phyloP scores from a whole-genome alignment of 1,140 invertebrate species.

The Monomorium pharaonis region DNA sequence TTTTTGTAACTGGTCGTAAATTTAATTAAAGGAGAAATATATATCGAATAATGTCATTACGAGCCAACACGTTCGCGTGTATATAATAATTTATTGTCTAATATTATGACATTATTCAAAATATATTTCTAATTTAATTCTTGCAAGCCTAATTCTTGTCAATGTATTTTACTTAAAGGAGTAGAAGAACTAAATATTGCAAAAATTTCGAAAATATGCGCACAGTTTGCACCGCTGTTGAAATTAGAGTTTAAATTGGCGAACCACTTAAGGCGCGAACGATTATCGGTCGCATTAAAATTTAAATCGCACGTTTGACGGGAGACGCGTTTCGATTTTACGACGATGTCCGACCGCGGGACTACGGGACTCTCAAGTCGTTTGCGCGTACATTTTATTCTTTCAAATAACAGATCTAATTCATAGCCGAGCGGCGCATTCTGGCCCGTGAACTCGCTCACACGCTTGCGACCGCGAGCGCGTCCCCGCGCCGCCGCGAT shows the following conservation, averaged over 20 bases:
- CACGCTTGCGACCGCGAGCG: neutral
- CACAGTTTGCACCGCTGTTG: neutral
- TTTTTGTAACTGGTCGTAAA: too few species aligned
- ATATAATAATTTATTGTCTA: too few species aligned
- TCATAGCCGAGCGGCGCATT: conserved; percentile 19
- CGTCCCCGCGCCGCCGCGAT: neutral
- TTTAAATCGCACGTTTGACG: conserved; percentile 23
- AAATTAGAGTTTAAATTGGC: conserved; percentile 4
- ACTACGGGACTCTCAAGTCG: conserved; percentile 18
- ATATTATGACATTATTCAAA: too few species aligned
- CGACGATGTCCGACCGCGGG: neutral
- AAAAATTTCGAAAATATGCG: neutral
- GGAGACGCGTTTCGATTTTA: conserved; percentile 26
- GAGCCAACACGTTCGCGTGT: too few species aligned
- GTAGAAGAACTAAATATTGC: neutral
- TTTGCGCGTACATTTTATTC: conserved; percentile 32
- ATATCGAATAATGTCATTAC: too few species aligned
- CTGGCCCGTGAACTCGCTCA: conserved; percentile 15
- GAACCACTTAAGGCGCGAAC: neutral
- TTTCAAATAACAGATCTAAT: conserved; percentile 38
- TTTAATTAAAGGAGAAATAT: too few species aligned
- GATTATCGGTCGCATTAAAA: conserved; percentile 6
- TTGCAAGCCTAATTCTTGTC: too few species aligned
- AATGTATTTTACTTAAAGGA: neutral
- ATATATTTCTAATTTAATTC: too few species aligned